phyloP scores from a whole-genome alignment of 2,797 vertebrate species.

The Sebastes flavidus region DNA sequence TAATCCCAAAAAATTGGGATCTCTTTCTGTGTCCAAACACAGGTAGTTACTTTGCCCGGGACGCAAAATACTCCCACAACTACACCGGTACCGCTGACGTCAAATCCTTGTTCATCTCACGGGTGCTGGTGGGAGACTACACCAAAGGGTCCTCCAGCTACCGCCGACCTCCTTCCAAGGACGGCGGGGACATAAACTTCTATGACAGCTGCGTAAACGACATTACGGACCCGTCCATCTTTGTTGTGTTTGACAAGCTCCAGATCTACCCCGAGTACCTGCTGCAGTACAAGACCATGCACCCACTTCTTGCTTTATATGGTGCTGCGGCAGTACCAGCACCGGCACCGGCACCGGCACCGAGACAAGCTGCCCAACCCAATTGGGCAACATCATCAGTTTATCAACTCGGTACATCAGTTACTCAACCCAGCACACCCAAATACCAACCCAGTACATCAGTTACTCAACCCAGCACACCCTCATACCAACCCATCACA shows the following conservation, averaged over 20 bases:
- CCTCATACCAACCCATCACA: too few relatives aligned
- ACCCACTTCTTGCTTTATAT: rapidly evolving
- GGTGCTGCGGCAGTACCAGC: rapidly evolving
- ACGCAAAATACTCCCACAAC: conserved; percentile 90
- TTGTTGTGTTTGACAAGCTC: conserved; percentile 80
- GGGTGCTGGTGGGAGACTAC: conserved; percentile 90
- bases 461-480: too few relatives aligned
- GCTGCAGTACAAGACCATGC: conserved; percentile 66
- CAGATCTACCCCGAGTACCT: conserved; percentile 85
- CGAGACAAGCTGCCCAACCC: neutral
- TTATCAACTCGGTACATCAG: too few relatives aligned
- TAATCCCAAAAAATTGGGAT: neutral
- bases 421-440: too few relatives aligned
- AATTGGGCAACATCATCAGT: neutral
- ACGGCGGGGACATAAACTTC: conserved; percentile 64
- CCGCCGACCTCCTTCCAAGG: conserved; percentile 74
- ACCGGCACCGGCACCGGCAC: neutral
- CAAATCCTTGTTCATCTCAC: conserved; percentile 89
- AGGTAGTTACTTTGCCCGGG: conserved; percentile 96
- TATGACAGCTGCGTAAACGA: conserved; percentile 83
- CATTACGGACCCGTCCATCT: conserved; percentile 72
- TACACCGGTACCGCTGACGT: conserved; percentile 75
- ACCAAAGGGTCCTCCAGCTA: conserved; percentile 79
- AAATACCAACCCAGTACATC: too few relatives aligned
- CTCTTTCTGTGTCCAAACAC: conserved; percentile 27